Percentiles rank a stretch among this genome's conserved stretches.
Evolutionary conservation across 2,888 invertebrate species (phyloP).

Genomic region (Parascotia fuliginaria): DNA sequence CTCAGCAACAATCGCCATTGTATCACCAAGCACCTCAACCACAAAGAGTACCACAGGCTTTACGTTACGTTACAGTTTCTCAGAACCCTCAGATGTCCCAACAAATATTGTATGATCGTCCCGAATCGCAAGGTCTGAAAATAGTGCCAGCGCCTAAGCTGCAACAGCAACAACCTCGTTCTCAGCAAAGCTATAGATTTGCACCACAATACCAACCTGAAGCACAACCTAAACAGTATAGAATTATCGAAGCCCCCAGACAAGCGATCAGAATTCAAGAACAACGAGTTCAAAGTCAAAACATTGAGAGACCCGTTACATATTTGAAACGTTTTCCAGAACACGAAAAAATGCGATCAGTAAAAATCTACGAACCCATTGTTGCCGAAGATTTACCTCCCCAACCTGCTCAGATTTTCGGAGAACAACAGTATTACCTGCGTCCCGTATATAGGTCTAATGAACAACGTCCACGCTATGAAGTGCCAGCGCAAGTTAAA

Average conservation of each 20-base stretch:
- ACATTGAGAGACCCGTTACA: constrained; percentile 71
- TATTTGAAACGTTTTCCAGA: constrained; percentile 76
- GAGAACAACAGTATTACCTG: constrained; percentile 76
- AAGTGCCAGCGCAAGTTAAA: constrained; percentile 54
- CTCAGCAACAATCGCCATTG: constrained; percentile 45
- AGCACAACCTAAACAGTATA: constrained; percentile 73
- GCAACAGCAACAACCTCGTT: constrained; percentile 55
- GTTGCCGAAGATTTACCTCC: constrained; percentile 56
- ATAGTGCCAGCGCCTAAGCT: constrained; percentile 79
- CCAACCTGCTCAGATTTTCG: constrained; percentile 60
- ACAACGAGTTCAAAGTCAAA: constrained; percentile 61
- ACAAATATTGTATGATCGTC: constrained; percentile 63
- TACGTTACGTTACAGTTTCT: constrained; percentile 46
- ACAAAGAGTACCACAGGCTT: constrained; percentile 53
- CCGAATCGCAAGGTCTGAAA: constrained; percentile 77
- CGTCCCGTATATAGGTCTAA: constrained; percentile 69
- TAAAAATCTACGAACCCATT: constrained; percentile 70
- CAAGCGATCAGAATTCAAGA: constrained; percentile 65
- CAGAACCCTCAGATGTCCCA: constrained; percentile 65
- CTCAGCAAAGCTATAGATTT: constrained; percentile 64
- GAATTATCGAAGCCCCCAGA: constrained; percentile 69
- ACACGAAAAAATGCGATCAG: constrained; percentile 68
- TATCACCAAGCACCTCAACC: constrained; percentile 60
- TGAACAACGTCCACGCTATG: constrained; percentile 71
- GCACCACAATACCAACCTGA: constrained; percentile 72